phyloP scores from a whole-genome alignment of 2,113 vertebrate species.

The Takifugu bimaculatus region DNA sequence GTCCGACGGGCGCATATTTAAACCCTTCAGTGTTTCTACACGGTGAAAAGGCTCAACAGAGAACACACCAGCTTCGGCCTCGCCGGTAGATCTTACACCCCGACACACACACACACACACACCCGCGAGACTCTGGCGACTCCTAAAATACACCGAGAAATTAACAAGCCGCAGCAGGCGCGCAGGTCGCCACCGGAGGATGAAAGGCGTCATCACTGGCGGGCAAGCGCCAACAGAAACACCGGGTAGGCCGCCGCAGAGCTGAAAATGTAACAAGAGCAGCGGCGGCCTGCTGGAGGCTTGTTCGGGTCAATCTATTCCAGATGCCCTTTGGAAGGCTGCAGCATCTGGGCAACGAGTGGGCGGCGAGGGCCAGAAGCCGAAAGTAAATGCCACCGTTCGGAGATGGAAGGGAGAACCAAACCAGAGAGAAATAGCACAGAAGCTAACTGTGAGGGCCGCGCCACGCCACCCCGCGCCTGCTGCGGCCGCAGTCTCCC shows the following conservation, averaged over 20 bases:
- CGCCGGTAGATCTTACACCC: no score
- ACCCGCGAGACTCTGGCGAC: no score
- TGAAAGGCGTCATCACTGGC: conserved; percentile 17
- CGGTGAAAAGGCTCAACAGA: no score
- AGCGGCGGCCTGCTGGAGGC: conserved; percentile 12
- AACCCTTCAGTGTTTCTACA: no score
- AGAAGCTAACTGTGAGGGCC: no score
- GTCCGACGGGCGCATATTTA: no score
- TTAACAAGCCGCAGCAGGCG: conserved; percentile 6
- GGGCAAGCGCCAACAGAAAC: conserved; percentile 23
- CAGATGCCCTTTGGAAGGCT: conserved; percentile 24
- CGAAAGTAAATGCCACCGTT: background rate
- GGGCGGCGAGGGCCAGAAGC: conserved; percentile 18
- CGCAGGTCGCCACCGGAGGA: conserved; percentile 19
- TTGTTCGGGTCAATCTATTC: conserved; percentile 14
- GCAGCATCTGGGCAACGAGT: conserved; percentile 22
- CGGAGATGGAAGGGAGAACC: no score
- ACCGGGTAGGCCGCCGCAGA: conserved; percentile 12
- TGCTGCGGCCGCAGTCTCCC: conserved; percentile 3
- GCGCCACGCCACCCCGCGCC: no score
- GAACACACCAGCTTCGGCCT: no score
- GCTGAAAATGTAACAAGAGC: conserved; percentile 15
- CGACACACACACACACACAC: no score
- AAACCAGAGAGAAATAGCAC: background rate
- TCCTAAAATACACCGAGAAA: background rate